Evolutionary conservation across 2,888 invertebrate species (phyloP), one percentile per base, ranked within the genome.

Genomic region (Stratiomys singularior): DNA sequence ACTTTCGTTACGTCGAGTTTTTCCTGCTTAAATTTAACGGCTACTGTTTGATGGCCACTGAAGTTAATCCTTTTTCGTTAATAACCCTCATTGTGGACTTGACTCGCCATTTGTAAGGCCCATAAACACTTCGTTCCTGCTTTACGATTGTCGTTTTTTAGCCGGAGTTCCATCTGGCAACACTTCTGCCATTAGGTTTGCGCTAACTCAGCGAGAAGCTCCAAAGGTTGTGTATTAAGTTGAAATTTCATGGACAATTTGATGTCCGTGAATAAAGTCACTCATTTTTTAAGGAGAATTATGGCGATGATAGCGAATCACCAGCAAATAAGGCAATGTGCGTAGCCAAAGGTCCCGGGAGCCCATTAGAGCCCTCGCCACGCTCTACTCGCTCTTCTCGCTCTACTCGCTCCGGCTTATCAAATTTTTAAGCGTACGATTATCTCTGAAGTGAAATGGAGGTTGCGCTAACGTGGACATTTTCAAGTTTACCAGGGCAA

Each of bases 191-290:
- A 4, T 15, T n/a, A 52, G n/a, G 15, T 9, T 52, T 52, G 3
- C 52, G 15, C 52, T 15, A 52, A 52, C 52, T 52, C 52, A 52
- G 52, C 52, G 52, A 13, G 15, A 52, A 25, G 9, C 25, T 21
- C 23, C 60, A 37, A 21, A 44, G 37, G 21, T 44, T 9, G 67
- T 13, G 37, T 15, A 67, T 23, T 23, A 67, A 67, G 27, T 1
- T 46, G 46, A 37, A 67, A 67, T 67, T 67, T 67, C 46, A 67
- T 46, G 67, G 67, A 67, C 21, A 44, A 46, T 23, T 67, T 37
- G 67, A 46, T 44, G 69, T n/a, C 25, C 64, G 23, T 69, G 46
- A 69, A 69, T 69, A 69, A 23, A 69, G 23, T 46, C 47, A 15
- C 47, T 47, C 47, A 23, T 47, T 23, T 46, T 46, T 46, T n/a